These are phyloP conservation scores for Chrysolina haemoptera DNA, from an alignment of 2,888 invertebrate species.

Conservation along the genomic window DNA sequence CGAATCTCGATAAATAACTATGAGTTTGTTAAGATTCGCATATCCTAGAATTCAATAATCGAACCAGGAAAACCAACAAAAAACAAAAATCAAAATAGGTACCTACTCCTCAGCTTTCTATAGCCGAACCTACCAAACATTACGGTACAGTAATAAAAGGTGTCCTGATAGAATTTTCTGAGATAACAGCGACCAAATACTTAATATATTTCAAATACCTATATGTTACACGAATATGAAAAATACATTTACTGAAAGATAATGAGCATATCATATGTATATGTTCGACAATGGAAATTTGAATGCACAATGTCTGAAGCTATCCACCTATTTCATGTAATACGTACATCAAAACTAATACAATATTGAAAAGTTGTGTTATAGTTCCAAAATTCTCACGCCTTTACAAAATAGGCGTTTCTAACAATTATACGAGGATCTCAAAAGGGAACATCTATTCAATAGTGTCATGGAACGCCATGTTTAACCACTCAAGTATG, in stretches of 20 bases:
- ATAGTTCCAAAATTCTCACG: neutral
- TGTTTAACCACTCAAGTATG: neutral
- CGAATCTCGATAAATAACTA: neutral
- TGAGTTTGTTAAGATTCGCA: too few species aligned
- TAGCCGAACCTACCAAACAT: too few species aligned
- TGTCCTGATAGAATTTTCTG: neutral
- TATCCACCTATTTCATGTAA: neutral
- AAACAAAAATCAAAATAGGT: too few species aligned
- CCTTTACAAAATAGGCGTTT: neutral
- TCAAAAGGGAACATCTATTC: neutral
- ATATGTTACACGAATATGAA: neutral
- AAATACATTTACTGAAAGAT: neutral
- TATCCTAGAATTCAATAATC: too few species aligned
- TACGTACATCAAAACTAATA: neutral
- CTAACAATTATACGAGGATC: neutral
- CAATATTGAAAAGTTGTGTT: neutral
- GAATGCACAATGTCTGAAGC: neutral
- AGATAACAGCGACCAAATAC: neutral
- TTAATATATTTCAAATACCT: neutral
- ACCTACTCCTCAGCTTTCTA: too few species aligned
- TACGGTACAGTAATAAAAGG: neutral
- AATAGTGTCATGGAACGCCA: neutral
- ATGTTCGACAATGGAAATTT: neutral
- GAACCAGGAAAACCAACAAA: too few species aligned
- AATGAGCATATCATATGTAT: neutral